Evolutionary conservation across 64 coral and sea anemone genomes (phyloP).

Genomic region (Pocillopora damicornis): DNA sequence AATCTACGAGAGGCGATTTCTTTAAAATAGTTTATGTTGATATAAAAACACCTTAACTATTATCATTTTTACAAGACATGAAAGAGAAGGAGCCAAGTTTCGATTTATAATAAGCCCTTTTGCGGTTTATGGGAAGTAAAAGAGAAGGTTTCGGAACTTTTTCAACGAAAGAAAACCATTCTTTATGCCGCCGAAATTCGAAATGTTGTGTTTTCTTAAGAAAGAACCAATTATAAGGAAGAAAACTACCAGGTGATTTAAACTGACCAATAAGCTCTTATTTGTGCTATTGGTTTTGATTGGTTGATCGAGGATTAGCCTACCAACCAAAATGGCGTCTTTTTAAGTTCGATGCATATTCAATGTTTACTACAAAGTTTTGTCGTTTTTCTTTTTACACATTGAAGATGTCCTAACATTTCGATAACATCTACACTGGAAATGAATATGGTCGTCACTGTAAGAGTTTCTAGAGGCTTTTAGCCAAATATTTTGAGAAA

Average conservation of each 20-base stretch:
- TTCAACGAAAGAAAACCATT: no score
- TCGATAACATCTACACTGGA: not conserved
- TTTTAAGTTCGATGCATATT: not conserved
- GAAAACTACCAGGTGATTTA: conserved; percentile 10
- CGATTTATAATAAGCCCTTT: not conserved
- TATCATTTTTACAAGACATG: no score
- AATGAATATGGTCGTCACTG: not conserved
- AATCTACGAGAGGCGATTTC: no score
- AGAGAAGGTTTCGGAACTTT: no score
- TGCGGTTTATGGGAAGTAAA: no score
- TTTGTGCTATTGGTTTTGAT: conserved; percentile 28
- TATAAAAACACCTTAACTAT: no score
- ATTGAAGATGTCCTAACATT: not conserved
- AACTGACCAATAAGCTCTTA: conserved; percentile 65
- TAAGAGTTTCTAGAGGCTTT: not conserved
- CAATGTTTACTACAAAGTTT: not conserved
- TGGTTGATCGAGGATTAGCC: conserved; percentile 49
- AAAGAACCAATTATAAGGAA: conserved; percentile 33
- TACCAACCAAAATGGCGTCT: conserved; percentile 76
- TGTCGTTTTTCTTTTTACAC: not conserved
- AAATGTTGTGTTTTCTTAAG: conserved; percentile 11
- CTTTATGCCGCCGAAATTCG: conserved; percentile 55
- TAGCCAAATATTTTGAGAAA: not conserved
- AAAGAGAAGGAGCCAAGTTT: not conserved
- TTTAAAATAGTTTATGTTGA: no score